A percentile compares a stretch with the other conserved stretches of the same genome.
These are phyloP conservation scores for Cercopithecus mitis DNA, from an alignment of 2,797 vertebrate genomes.

Conservation along the genomic window DNA sequence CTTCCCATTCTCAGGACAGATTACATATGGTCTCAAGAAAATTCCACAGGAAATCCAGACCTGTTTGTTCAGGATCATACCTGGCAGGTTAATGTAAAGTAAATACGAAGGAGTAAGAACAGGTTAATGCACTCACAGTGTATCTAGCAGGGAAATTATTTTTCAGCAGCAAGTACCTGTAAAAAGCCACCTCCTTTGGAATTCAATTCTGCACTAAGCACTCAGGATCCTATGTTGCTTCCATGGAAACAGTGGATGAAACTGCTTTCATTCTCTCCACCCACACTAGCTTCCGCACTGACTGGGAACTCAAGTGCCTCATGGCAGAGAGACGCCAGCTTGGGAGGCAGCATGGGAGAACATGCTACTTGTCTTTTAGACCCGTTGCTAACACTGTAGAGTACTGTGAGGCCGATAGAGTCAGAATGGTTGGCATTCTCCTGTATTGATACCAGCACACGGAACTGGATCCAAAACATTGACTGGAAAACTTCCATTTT, in stretches of 20 bases:
- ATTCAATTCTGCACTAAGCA: slow-evolving; percentile 50
- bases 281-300: slow-evolving; percentile 72
- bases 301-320: slow-evolving; percentile 53
- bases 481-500: slow-evolving; percentile 41
- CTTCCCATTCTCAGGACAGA: not conserved
- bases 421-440: not conserved
- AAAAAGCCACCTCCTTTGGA: slow-evolving; percentile 69
- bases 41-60: slow-evolving; percentile 38
- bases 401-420: not conserved
- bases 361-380: not conserved
- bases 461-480: not conserved
- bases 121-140: slow-evolving; percentile 18
- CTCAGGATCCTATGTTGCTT: slow-evolving; percentile 55
- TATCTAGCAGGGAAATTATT: slow-evolving; percentile 65
- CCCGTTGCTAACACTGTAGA: not conserved
- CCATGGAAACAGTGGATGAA: slow-evolving; percentile 78
- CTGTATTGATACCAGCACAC: not conserved
- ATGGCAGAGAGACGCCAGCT: slow-evolving; percentile 41
- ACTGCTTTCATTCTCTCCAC: slow-evolving; percentile 64
- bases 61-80: slow-evolving; percentile 33
- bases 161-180: slow-evolving; percentile 71
- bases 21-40: not conserved
- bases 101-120: slow-evolving; percentile 36
- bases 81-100: slow-evolving; percentile 40
- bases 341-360: slow-evolving; percentile 24